These are phyloP conservation scores for Pristionchus arcanus DNA, from an alignment of 2,888 invertebrate genomes.

Conservation along the genomic window DNA sequence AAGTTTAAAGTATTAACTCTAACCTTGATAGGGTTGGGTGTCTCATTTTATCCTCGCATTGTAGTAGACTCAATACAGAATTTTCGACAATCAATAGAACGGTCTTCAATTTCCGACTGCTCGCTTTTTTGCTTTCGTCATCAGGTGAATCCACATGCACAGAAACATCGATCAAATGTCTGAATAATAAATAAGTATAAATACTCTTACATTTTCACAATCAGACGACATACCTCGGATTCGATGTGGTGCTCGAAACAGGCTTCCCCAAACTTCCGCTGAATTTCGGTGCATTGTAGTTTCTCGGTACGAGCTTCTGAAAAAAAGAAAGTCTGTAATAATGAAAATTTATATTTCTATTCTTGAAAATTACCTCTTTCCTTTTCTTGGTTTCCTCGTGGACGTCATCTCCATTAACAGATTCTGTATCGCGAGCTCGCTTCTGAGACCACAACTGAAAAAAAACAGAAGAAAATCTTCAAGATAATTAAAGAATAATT, in stretches of 20 bases:
- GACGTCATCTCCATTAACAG: slow-evolving; percentile 33
- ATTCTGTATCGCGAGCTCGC: slow-evolving; percentile 12
- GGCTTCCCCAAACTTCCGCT: slow-evolving; percentile 67
- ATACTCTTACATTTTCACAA: neutral
- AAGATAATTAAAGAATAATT: neutral
- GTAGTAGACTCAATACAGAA: slow-evolving; percentile 67
- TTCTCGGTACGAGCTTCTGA: slow-evolving; percentile 44
- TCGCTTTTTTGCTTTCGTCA: slow-evolving; percentile 54
- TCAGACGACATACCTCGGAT: slow-evolving; percentile 66
- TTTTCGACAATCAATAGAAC: slow-evolving; percentile 74
- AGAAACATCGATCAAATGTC: slow-evolving; percentile 52
- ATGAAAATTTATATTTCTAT: neutral
- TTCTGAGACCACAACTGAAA: slow-evolving; percentile 52
- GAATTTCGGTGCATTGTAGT: slow-evolving; percentile 62
- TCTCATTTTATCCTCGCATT: slow-evolving; percentile 66
- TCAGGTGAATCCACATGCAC: slow-evolving; percentile 37
- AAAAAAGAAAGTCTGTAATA: neutral
- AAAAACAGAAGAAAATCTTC: neutral
- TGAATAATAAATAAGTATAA: neutral
- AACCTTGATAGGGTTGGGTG: slow-evolving; percentile 11
- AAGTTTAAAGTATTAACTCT: neutral
- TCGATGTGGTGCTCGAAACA: slow-evolving; percentile 61
- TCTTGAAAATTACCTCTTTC: slow-evolving; percentile 19
- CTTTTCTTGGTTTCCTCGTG: slow-evolving; percentile 24
- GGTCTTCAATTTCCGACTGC: slow-evolving; percentile 67